Evolutionary conservation across 92 coral and sea anemone genomes (phyloP), one percentile per base, ranked within the genome.

Genomic region (Virgularia gustaviana): DNA sequence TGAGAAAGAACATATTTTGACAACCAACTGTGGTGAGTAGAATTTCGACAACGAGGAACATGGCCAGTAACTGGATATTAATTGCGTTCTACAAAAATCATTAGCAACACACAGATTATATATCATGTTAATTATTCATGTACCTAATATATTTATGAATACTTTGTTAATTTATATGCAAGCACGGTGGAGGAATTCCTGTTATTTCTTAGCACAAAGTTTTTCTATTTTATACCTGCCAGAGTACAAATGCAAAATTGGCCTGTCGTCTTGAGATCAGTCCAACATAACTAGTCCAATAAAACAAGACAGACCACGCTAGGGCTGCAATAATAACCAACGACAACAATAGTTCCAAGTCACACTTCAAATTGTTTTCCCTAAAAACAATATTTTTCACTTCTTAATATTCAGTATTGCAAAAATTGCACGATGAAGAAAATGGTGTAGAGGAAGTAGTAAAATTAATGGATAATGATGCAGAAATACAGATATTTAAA

Each of bases 161-260:
- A n/a, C n/a, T n/a, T n/a, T n/a, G n/a, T n/a, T n/a, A n/a, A n/a
- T n/a, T n/a, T n/a, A n/a, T n/a, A n/a, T n/a, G n/a, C n/a, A n/a
- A n/a, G n/a, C n/a, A n/a, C n/a, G n/a, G n/a, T n/a, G n/a, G n/a
- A n/a, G n/a, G n/a, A n/a, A n/a, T n/a, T n/a, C n/a, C n/a, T n/a
- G n/a, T n/a, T n/a, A n/a, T n/a, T n/a, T n/a, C n/a, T n/a, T n/a
- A n/a, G n/a, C n/a, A n/a, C n/a, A n/a, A 43, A 10, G 42, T 4
- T 6, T 6, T 15, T 49, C 32, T 22, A 15, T 36, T 18, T 24
- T 75, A 19, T 75, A 92, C 98, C 96, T 92, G 98, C 98, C 98
- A 92, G 9, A 87, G 71, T 3, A 92, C 89, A 83, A 86, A 92
- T 2, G 98, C 66, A n/a, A 92, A 73, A 55, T 92, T 92, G 15